phyloP scores from a whole-genome alignment of 2,113 vertebrate genomes.

The Myrmecophaga tridactyla region DNA sequence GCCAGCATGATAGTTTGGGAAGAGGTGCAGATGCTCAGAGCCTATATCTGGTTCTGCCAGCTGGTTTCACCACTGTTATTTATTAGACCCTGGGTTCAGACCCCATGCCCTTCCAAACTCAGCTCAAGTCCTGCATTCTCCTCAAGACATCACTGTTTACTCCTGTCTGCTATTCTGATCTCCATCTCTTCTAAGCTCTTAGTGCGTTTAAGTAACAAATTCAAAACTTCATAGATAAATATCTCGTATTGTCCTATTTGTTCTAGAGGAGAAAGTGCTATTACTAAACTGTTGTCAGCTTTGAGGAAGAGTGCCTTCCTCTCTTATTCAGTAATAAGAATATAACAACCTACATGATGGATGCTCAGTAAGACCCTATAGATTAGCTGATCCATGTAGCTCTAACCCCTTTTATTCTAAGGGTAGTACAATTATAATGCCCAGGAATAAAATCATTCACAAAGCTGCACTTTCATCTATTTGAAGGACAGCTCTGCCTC shows the following conservation, averaged over 20 bases:
- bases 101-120: not conserved
- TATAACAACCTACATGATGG: rapidly evolving
- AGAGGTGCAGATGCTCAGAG: not conserved
- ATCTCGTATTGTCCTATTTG: not conserved
- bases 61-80: not conserved
- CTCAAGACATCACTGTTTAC: not conserved
- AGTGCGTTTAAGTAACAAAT: not conserved
- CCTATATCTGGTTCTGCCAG: not conserved
- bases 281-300: too few species aligned
- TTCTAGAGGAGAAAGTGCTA: not conserved
- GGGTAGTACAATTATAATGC: rapidly evolving
- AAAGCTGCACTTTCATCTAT: not conserved
- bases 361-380: not conserved
- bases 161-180: not conserved
- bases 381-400: not conserved
- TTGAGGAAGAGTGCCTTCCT: not conserved
- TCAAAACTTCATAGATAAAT: not conserved
- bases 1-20: not conserved
- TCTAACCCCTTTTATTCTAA: rapidly evolving
- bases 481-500: not conserved
- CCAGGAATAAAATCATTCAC: not conserved
- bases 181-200: not conserved
- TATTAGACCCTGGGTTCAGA: not conserved
- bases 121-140: not conserved
- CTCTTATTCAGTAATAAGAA: not conserved